Evolutionary conservation across 2,113 vertebrate genomes (phyloP).

Genomic region (Nematolebias whitei): DNA sequence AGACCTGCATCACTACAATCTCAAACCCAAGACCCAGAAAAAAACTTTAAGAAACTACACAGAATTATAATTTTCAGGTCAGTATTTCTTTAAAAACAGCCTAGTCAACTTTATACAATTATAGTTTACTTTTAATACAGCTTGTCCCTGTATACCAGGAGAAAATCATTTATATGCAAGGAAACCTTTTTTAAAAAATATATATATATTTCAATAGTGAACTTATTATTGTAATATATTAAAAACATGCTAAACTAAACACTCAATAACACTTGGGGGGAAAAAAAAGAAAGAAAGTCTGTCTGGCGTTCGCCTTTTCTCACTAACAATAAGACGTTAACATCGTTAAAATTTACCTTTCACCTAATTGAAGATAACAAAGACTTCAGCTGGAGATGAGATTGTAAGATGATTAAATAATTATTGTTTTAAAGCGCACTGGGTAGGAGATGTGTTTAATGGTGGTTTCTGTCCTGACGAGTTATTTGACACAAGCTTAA

Average conservation of each 20-base stretch:
- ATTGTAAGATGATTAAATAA: conserved; percentile 64
- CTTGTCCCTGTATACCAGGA: no score
- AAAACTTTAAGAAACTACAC: no score
- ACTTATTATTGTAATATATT: neutral
- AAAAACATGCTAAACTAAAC: neutral
- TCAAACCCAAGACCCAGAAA: no score
- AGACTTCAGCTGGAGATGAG: conserved; percentile 26
- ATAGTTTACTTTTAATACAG: no score
- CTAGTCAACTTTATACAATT: no score
- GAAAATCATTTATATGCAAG: neutral
- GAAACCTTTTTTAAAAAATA: neutral
- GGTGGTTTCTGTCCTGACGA: conserved; percentile 30
- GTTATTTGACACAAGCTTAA: conserved; percentile 56
- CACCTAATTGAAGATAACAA: conserved; percentile 24
- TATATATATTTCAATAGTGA: neutral
- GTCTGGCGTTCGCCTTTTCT: neutral
- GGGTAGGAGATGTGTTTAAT: conserved; percentile 60
- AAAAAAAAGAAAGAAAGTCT: neutral
- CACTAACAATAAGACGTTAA: neutral
- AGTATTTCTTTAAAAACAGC: no score
- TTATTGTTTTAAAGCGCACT: conserved; percentile 65
- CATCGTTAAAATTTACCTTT: conserved; percentile 26
- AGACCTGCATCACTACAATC: no score
- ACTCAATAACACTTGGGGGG: neutral
- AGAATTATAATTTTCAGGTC: no score